Evolutionary conservation across 2,113 vertebrate species (phyloP), one percentile per base, ranked within the genome.

Genomic region (Oncorhynchus tshawytscha): DNA sequence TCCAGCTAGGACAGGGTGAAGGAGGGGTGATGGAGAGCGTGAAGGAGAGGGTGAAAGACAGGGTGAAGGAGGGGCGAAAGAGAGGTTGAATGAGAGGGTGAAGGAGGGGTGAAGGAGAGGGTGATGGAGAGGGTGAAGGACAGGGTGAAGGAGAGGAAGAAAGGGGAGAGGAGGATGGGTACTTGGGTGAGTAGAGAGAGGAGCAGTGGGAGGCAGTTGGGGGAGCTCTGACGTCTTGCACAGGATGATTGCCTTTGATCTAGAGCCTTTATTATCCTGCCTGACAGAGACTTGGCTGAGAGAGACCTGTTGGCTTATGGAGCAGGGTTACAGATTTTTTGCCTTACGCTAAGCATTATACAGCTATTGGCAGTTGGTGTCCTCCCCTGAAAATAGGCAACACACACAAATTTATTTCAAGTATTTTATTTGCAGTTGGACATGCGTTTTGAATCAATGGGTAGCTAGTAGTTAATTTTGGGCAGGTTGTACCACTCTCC

Each of bases 121-220:
- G 93, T 93, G 12, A 93, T 0, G 27, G 27, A 29, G 27, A 29
- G 29, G 29, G 29, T 29, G 29, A 31, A 5, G 29, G 29, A 31
- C 0, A 5, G 29, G 29, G 29, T 29, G 29, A 29, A 29, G 29
- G 29, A 31, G 29, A 31, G 29, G 29, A 31, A 31, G 29, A 31
- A 31, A 31, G 29, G 29, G 29, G 29, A 4, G 5, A 31, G 29
- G 29, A 31, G 29, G 29, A 31, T 5, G 29, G 29, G 29, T 5
- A 31, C 29, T 84, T 95, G 85, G 97, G 97, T 99, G 88, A 95
- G 94, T 13, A 54, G 51, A 24, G 24, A 49, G 16, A 24, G 20
- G n/a, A 1, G 31, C 7, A 62, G 78, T 73, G 16, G 45, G 62
- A 66, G 77, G 73, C 13, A 65, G 34, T 70, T 7, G 6, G 66